phyloP scores from a whole-genome alignment of 2,888 invertebrate genomes.

The Ectemnius continuus region DNA sequence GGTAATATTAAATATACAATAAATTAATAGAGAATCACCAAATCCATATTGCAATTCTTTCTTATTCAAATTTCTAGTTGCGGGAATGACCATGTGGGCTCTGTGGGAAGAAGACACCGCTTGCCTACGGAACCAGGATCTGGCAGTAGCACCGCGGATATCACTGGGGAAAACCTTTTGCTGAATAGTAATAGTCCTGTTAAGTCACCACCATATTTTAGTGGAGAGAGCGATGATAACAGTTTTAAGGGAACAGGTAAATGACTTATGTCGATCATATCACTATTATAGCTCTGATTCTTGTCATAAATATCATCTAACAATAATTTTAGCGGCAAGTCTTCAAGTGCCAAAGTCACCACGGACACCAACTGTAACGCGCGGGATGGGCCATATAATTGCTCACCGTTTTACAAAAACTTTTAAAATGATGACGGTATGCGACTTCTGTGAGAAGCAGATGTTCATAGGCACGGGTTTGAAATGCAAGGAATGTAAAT shows the following conservation, averaged over 20 bases:
- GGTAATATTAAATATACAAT: conserved; percentile 63
- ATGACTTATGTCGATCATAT: background rate
- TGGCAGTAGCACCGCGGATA: conserved; percentile 76
- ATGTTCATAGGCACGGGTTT: conserved; percentile 90
- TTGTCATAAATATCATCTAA: background rate
- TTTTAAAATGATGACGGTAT: conserved; percentile 92
- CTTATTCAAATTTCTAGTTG: conserved; percentile 48
- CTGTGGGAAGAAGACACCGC: conserved; percentile 77
- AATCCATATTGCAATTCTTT: background rate
- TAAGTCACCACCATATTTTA: conserved; percentile 81
- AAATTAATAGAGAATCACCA: background rate
- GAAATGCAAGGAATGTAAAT: conserved; percentile 97
- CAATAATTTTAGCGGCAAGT: conserved; percentile 71
- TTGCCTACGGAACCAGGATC: conserved; percentile 83
- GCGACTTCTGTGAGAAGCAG: conserved; percentile 93
- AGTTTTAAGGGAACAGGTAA: conserved; percentile 77
- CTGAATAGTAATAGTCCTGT: conserved; percentile 79
- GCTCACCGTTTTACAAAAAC: conserved; percentile 94
- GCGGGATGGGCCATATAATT: conserved; percentile 93
- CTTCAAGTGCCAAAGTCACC: conserved; percentile 85
- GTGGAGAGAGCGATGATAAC: conserved; percentile 79
- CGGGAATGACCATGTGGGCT: conserved; percentile 70
- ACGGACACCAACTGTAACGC: conserved; percentile 86
- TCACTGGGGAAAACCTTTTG: conserved; percentile 65
- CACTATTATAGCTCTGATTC: too few species aligned